Percentiles rank a stretch among this genome's conserved stretches.
Evolutionary conservation across 1,140 invertebrate species (phyloP).

Genomic region (Ooceraea biroi): DNA sequence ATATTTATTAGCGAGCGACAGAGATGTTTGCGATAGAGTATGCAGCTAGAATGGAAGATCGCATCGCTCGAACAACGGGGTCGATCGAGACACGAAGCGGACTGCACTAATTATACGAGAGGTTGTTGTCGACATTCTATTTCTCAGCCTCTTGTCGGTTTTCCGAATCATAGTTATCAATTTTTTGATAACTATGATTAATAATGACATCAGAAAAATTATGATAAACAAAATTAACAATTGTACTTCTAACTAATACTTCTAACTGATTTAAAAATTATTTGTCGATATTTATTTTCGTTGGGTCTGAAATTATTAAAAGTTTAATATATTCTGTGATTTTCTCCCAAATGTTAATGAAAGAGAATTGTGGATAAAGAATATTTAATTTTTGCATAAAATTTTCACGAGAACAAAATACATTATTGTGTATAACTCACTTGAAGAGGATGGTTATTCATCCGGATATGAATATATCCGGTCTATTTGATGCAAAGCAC

Average conservation of each 20-base stretch:
- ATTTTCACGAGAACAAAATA: slow-evolving; percentile 29
- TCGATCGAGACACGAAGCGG: slow-evolving; percentile 19
- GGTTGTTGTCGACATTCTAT: background rate
- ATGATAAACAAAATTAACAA: background rate
- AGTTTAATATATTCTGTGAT: slow-evolving; percentile 1
- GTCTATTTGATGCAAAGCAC: background rate
- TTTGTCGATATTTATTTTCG: background rate
- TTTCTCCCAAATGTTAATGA: background rate
- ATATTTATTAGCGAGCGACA: slow-evolving; percentile 66
- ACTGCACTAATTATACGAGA: slow-evolving; percentile 42
- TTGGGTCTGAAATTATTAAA: background rate
- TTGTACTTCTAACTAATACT: background rate
- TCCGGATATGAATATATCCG: slow-evolving; percentile 7
- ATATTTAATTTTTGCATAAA: slow-evolving; percentile 16
- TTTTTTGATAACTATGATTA: too few species aligned
- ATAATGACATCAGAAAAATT: background rate
- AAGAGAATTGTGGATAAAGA: background rate
- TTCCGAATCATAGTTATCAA: slow-evolving; percentile 23
- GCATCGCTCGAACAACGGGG: slow-evolving; percentile 28
- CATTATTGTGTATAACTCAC: background rate
- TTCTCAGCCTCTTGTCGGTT: too few species aligned
- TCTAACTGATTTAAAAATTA: background rate
- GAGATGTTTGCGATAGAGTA: slow-evolving; percentile 55
- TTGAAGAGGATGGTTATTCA: slow-evolving; percentile 9
- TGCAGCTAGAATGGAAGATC: slow-evolving; percentile 47